Conservation (phyloP, 2,797 vertebrate genomes). For the Sciaenops ocellatus region DNA sequence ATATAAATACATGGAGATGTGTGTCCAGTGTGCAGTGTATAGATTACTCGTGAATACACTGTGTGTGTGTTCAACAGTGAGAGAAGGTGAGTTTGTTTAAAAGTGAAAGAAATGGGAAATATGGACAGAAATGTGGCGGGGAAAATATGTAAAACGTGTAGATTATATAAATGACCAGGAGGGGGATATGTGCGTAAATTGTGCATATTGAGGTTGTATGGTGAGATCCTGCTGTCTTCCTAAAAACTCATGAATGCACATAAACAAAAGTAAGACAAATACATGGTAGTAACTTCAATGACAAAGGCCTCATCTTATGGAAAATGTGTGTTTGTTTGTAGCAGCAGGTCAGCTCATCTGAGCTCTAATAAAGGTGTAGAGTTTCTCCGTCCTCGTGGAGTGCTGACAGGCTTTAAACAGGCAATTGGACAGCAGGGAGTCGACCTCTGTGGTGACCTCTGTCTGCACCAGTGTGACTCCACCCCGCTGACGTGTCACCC, state of each 20-base stretch:
- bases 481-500: conserved; percentile 47
- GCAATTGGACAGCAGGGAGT: not conserved
- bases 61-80: conserved; percentile 57
- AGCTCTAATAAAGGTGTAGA: conserved; percentile 52
- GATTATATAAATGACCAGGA: conserved; percentile 20
- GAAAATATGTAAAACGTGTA: conserved; percentile 30
- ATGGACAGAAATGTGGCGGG: conserved; percentile 28
- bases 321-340: conserved; percentile 9
- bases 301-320: not conserved
- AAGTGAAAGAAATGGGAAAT: conserved; percentile 41
- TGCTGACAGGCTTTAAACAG: conserved; percentile 38
- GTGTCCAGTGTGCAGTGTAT: conserved; percentile 71
- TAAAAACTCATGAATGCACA: not conserved
- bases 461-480: conserved; percentile 32
- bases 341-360: conserved; percentile 1
- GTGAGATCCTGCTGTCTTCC: too few species aligned
- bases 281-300: not conserved
- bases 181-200: conserved; percentile 7
- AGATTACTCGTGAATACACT: conserved; percentile 77
- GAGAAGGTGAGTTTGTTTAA: conserved; percentile 51
- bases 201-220: conserved; percentile 7
- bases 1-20: conserved; percentile 70
- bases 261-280: conserved; percentile 8
- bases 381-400: conserved; percentile 45
- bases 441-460: conserved; percentile 58